Percentiles rank a stretch among this genome's conserved stretches.
Evolutionary conservation across 2,888 invertebrate genomes (phyloP).

Genomic region (Ophioninae sp.): DNA sequence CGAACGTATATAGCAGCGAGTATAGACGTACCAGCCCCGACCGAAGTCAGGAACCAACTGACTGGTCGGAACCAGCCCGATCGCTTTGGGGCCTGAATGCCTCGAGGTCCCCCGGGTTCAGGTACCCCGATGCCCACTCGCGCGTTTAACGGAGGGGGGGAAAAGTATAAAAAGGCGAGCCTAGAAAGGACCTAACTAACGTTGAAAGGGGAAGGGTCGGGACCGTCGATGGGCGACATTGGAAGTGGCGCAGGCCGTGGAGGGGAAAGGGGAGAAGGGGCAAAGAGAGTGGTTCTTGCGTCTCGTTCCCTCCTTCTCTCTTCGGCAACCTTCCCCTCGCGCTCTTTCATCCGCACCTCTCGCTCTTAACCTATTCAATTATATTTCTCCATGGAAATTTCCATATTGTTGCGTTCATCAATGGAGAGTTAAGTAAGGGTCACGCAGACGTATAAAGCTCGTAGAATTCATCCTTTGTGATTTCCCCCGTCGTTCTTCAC

Average conservation of each 20-base stretch:
- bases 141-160: constrained; percentile 67
- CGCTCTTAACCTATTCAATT: constrained; percentile 76
- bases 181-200: constrained; percentile 79
- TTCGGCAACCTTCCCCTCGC: constrained; percentile 38
- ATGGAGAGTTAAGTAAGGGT: constrained; percentile 80
- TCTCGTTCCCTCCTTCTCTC: constrained; percentile 43
- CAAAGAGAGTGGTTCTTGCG: constrained; percentile 40
- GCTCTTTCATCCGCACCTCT: constrained; percentile 67
- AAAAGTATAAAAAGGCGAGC: constrained; percentile 78
- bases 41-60: constrained; percentile 80
- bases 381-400: constrained; percentile 80
- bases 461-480: constrained; percentile 71
- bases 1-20: constrained; percentile 29
- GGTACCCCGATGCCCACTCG: constrained; percentile 71
- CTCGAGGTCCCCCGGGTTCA: constrained; percentile 74
- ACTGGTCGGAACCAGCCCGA: constrained; percentile 71
- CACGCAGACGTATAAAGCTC: constrained; percentile 77
- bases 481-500: constrained; percentile 42
- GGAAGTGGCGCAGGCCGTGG: constrained; percentile 45
- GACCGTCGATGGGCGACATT: constrained; percentile 55
- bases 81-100: constrained; percentile 76
- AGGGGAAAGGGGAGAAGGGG: constrained; percentile 1
- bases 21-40: constrained; percentile 74
- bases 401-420: constrained; percentile 81
- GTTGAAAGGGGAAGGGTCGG: constrained; percentile 74